Evolutionary conservation across 2,113 vertebrate species (phyloP).

Genomic region (Cygnus buccinator): DNA sequence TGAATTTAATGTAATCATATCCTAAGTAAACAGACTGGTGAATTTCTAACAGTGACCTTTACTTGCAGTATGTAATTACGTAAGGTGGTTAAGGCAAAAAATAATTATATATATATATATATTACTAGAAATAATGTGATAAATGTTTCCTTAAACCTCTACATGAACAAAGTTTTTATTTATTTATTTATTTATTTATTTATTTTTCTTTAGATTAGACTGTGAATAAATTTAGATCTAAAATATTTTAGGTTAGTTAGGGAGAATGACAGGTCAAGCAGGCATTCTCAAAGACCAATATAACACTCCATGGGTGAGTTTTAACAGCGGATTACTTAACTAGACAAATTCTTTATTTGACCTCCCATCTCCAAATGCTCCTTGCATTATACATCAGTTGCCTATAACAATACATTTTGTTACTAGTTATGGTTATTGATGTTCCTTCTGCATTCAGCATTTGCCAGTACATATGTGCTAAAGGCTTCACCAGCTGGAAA

Average conservation of each 20-base stretch:
- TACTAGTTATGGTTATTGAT: background rate
- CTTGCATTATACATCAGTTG: background rate
- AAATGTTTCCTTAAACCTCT: background rate
- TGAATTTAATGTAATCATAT: background rate
- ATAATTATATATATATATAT: background rate
- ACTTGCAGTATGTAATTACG: background rate
- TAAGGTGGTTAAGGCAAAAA: background rate
- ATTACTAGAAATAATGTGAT: background rate
- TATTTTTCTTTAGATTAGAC: background rate
- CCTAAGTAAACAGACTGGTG: background rate
- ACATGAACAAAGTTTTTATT: background rate
- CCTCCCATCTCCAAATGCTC: background rate
- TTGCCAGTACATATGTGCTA: fast-evolving
- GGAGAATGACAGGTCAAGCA: background rate
- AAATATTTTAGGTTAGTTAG: background rate
- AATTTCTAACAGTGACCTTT: background rate
- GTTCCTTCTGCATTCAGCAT: background rate
- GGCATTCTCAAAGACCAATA: background rate
- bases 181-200: background rate
- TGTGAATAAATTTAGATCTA: background rate
- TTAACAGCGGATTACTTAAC: background rate
- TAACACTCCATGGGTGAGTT: background rate
- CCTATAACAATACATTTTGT: background rate
- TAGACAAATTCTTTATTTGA: background rate
- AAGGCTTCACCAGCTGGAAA: background rate